Conservation (phyloP, 2,888 invertebrate genomes). For the Limenitis camilla region DNA sequence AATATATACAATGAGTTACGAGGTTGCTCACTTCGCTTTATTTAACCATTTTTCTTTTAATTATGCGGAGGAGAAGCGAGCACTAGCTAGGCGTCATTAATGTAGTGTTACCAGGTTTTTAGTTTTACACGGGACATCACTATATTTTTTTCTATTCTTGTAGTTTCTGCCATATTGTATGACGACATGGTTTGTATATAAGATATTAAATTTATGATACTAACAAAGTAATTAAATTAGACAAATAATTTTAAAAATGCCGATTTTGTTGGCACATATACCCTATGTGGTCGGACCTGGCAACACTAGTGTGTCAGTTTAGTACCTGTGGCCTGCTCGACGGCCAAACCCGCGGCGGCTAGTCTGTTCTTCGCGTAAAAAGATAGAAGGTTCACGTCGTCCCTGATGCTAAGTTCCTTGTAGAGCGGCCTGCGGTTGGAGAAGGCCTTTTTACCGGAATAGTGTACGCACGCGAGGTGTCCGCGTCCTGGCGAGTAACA, state of each 20-base stretch:
- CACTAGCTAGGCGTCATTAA: conserved; percentile 51
- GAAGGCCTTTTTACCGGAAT: conserved; percentile 86
- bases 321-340: conserved; percentile 69
- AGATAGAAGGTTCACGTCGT: conserved; percentile 89
- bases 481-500: conserved; percentile 81
- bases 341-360: conserved; percentile 74
- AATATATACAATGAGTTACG: conserved; percentile 20
- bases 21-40: conserved; percentile 28
- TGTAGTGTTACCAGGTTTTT: conserved; percentile 20
- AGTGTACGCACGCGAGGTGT: conserved; percentile 88
- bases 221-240: too few relatives aligned
- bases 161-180: too few relatives aligned
- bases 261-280: too few relatives aligned
- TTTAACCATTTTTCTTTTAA: conserved; percentile 54
- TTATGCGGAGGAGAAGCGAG: conserved; percentile 64
- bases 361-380: conserved; percentile 88
- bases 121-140: not conserved
- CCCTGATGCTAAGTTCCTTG: conserved; percentile 84
- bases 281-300: not conserved
- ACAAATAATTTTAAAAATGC: too few relatives aligned
- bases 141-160: too few relatives aligned
- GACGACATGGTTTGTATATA: too few relatives aligned
- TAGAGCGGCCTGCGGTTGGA: conserved; percentile 82
- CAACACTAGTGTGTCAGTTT: not conserved
- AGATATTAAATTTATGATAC: too few relatives aligned